A percentile compares a stretch with the other conserved stretches of the same genome.
Evolutionary conservation across 1,140 invertebrate genomes (phyloP).

Genomic region (Drosophila sproati): DNA sequence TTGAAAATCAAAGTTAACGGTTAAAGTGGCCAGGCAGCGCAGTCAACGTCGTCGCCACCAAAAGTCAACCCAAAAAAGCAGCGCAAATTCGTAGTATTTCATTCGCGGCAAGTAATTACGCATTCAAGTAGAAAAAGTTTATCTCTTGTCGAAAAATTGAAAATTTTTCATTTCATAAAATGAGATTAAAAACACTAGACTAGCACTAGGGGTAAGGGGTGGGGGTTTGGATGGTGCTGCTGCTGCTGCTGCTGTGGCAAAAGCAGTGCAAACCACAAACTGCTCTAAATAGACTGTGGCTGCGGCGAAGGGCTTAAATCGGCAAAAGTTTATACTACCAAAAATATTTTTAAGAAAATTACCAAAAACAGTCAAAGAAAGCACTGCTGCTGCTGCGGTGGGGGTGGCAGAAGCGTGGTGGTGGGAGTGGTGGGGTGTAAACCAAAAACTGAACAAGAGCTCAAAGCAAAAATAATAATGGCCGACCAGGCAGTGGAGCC

Average conservation of each 20-base stretch:
- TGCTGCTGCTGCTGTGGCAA: conserved; percentile 19
- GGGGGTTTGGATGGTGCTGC: not conserved
- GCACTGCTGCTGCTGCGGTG: conserved; percentile 2
- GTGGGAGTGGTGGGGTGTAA: not conserved
- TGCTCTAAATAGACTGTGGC: conserved; percentile 38
- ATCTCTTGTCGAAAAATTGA: conserved; percentile 81
- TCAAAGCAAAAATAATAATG: conserved; percentile 74
- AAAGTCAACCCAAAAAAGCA: conserved; percentile 56
- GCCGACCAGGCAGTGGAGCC: conserved; percentile 47
- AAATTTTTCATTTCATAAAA: conserved; percentile 82
- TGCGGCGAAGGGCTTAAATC: conserved; percentile 72
- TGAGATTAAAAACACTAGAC: conserved; percentile 74
- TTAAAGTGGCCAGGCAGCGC: conserved; percentile 47
- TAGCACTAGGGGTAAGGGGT: not conserved
- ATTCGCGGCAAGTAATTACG: conserved; percentile 70
- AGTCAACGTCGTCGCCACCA: conserved; percentile 39
- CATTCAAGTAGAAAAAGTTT: conserved; percentile 83
- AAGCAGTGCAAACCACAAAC: conserved; percentile 69
- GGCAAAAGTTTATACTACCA: conserved; percentile 69
- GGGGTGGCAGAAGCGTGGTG: not conserved
- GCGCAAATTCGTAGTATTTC: conserved; percentile 63
- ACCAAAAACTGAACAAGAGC: conserved; percentile 36
- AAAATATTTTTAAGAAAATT: conserved; percentile 81
- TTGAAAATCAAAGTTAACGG: conserved; percentile 73
- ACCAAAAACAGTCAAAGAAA: conserved; percentile 59